A percentile compares a stretch with the other conserved stretches of the same genome.
Conservation (phyloP, 2,797 vertebrate genomes). For the Fistularia tabacaria region DNA sequence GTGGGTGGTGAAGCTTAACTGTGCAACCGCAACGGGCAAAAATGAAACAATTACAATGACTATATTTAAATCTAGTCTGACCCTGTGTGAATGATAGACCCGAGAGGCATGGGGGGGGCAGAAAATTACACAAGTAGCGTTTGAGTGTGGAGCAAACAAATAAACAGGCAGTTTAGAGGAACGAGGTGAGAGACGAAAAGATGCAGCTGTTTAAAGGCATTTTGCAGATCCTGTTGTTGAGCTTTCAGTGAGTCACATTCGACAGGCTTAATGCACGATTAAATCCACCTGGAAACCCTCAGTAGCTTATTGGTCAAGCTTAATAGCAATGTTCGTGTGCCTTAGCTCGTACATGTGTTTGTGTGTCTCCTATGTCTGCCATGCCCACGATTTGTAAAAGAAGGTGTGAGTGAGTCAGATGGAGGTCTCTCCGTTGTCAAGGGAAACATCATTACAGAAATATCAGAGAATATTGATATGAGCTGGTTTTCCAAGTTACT, state of each 20-base stretch:
- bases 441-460: slow-evolving; percentile 43
- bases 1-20: no score
- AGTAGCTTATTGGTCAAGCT: slow-evolving; percentile 49
- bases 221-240: slow-evolving; percentile 45
- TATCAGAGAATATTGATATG: background rate
- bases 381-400: slow-evolving; percentile 52
- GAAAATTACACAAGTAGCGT: background rate
- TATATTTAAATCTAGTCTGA: background rate
- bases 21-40: no score
- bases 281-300: slow-evolving; percentile 63
- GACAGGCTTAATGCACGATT: slow-evolving; percentile 51
- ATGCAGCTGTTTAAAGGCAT: slow-evolving; percentile 37
- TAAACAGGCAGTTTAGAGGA: slow-evolving; percentile 21
- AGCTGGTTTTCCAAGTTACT: no score
- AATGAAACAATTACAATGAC: no score
- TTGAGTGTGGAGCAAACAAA: slow-evolving; percentile 22
- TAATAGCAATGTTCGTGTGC: slow-evolving; percentile 6
- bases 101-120: background rate
- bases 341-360: slow-evolving; percentile 2
- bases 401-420: slow-evolving; percentile 48
- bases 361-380: slow-evolving; percentile 29
- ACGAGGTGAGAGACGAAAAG: slow-evolving; percentile 13
- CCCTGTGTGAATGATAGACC: background rate
- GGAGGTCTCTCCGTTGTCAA: slow-evolving; percentile 34
- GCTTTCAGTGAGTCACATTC: slow-evolving; percentile 54